Evolutionary conservation across 1,140 invertebrate species (phyloP).

Genomic region (Conopomorpha cramerella): DNA sequence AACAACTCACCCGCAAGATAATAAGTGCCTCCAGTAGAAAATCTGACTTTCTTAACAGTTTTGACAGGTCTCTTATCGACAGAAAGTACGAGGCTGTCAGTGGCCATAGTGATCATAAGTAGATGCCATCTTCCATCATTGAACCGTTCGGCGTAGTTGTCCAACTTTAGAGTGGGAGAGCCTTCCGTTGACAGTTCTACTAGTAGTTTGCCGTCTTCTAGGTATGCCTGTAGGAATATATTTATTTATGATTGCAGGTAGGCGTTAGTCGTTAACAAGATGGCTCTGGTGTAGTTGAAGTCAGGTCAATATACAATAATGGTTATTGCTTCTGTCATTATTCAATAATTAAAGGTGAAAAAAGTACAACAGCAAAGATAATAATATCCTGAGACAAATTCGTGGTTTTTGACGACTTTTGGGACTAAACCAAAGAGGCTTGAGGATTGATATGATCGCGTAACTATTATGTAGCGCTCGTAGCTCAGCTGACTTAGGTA

Average conservation of each 20-base stretch:
- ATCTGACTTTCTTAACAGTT: conserved; percentile 74
- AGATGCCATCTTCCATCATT: conserved; percentile 92
- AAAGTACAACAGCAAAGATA: neutral
- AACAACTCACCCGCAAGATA: conserved; percentile 72
- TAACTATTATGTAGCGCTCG: too few species aligned
- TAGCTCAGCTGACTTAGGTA: too few species aligned
- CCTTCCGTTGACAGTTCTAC: conserved; percentile 73
- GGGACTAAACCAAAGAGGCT: too few species aligned
- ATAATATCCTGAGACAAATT: neutral
- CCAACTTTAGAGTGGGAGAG: conserved; percentile 60
- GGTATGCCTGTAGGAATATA: conserved; percentile 64
- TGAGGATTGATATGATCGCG: too few species aligned
- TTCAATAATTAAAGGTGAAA: neutral
- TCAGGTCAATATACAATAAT: neutral
- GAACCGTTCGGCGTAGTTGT: conserved; percentile 83
- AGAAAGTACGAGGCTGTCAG: conserved; percentile 72
- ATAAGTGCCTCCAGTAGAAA: conserved; percentile 78
- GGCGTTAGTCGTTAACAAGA: too few species aligned
- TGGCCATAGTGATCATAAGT: conserved; percentile 73
- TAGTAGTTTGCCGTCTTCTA: conserved; percentile 83
- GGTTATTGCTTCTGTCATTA: neutral
- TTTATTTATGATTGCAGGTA: neutral
- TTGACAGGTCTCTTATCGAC: conserved; percentile 82
- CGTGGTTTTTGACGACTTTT: too few species aligned
- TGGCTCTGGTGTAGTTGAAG: neutral